phyloP scores from a whole-genome alignment of 1,140 invertebrate genomes.

The Arctopsyche grandis region DNA sequence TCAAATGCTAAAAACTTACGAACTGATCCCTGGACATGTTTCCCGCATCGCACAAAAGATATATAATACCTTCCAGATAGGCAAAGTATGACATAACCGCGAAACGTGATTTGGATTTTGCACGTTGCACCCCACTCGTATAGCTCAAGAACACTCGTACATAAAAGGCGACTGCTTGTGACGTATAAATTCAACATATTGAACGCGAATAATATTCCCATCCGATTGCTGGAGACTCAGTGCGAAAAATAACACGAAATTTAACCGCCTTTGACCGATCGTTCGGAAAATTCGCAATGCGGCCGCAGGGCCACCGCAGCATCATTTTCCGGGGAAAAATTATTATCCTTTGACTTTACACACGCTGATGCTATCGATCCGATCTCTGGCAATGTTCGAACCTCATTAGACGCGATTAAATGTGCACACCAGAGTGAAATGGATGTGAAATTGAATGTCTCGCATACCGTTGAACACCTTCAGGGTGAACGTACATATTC shows the following conservation, averaged over 20 bases:
- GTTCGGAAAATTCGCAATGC: not conserved
- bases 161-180: not conserved
- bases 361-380: not conserved
- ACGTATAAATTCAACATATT: not conserved
- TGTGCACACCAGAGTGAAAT: conserved; percentile 22
- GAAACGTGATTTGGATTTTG: not conserved
- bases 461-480: not conserved
- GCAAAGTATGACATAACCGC: conserved; percentile 13
- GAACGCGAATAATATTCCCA: too few species aligned
- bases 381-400: not conserved
- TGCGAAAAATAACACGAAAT: too few species aligned
- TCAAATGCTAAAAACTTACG: too few species aligned
- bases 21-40: not conserved
- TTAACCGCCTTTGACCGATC: not conserved
- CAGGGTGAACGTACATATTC: not conserved
- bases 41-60: not conserved
- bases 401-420: conserved; percentile 22
- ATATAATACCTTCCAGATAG: not conserved
- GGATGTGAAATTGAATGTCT: conserved; percentile 22
- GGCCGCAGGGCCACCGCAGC: not conserved
- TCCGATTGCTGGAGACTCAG: too few species aligned
- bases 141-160: not conserved
- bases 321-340: conserved; percentile 20
- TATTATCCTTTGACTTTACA: conserved; percentile 1
- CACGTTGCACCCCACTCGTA: not conserved